A percentile compares a stretch with the other conserved stretches of the same genome.
phyloP scores from a whole-genome alignment of 1,140 invertebrate species.

The Aphaenogaster rudis region DNA sequence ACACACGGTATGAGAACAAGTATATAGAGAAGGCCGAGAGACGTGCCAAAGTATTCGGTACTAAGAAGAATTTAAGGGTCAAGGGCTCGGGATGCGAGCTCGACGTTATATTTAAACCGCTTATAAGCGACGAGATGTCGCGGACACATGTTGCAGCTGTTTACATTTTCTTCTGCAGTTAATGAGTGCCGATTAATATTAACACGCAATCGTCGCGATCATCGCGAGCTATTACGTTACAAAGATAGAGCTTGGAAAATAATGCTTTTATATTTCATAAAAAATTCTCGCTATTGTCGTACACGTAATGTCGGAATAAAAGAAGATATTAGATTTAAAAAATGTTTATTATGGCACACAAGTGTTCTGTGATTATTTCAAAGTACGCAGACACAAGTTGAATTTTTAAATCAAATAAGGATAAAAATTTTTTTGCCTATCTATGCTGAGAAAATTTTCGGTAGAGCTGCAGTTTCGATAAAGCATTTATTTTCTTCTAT shows the following conservation, averaged over 20 bases:
- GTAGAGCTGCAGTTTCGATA: not conserved
- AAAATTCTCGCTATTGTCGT: not conserved
- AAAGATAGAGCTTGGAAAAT: not conserved
- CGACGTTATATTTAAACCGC: constrained; percentile 55
- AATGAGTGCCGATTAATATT: constrained; percentile 58
- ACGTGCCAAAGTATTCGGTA: constrained; percentile 36
- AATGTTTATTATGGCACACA: not conserved
- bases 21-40: constrained; percentile 6
- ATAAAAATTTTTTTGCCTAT: not conserved
- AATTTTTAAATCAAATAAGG: not conserved
- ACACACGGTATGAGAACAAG: constrained; percentile 42
- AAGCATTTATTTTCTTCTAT: not conserved
- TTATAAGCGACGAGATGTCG: constrained; percentile 25
- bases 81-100: constrained; percentile 49
- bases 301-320: not conserved
- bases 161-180: constrained; percentile 56
- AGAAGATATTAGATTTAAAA: constrained; percentile 3
- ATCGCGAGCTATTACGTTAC: not conserved
- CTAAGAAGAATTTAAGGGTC: constrained; percentile 56
- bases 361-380: not conserved
- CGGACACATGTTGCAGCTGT: constrained; percentile 48
- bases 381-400: not conserved
- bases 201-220: constrained; percentile 43
- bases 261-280: not conserved
- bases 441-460: not conserved